Conservation (phyloP, 2,113 vertebrate genomes). For the Salminus brasiliensis region DNA sequence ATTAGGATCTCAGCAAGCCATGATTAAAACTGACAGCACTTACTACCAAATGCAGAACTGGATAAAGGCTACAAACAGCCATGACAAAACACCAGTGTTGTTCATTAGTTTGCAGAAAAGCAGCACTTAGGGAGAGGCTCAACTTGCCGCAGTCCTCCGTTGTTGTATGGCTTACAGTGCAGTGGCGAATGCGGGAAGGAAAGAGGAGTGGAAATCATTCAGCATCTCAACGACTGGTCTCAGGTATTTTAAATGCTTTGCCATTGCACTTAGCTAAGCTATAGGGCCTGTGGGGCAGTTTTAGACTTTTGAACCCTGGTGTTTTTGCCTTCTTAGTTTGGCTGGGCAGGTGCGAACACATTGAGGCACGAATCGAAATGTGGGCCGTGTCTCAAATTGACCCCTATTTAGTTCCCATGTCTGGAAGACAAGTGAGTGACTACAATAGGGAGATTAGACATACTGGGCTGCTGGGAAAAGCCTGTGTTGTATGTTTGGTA, state of each 20-base stretch:
- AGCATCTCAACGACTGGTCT: constrained; percentile 45
- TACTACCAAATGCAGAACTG: constrained; percentile 26
- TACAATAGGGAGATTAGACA: too few relatives aligned
- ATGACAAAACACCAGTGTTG: not conserved
- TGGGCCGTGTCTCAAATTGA: too few relatives aligned
- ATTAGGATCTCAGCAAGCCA: constrained; percentile 33
- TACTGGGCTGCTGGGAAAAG: too few relatives aligned
- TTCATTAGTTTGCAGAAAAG: not conserved
- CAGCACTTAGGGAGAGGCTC: not conserved
- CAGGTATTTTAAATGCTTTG: constrained; percentile 43
- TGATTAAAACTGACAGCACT: constrained; percentile 22
- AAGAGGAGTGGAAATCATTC: not conserved
- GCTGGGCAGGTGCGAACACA: not conserved
- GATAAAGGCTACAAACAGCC: not conserved
- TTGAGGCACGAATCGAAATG: not conserved
- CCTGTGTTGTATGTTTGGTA: too few relatives aligned
- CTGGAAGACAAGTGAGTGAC: too few relatives aligned
- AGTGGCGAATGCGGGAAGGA: not conserved
- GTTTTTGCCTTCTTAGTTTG: not conserved
- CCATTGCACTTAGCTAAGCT: constrained; percentile 5
- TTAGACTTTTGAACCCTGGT: not conserved
- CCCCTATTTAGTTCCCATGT: not conserved
- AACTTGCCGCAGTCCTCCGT: not conserved
- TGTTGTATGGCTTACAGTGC: not conserved
- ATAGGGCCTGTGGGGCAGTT: not conserved